Conservation (phyloP, 2,797 vertebrate genomes). For the Hoplostethus atlanticus region DNA sequence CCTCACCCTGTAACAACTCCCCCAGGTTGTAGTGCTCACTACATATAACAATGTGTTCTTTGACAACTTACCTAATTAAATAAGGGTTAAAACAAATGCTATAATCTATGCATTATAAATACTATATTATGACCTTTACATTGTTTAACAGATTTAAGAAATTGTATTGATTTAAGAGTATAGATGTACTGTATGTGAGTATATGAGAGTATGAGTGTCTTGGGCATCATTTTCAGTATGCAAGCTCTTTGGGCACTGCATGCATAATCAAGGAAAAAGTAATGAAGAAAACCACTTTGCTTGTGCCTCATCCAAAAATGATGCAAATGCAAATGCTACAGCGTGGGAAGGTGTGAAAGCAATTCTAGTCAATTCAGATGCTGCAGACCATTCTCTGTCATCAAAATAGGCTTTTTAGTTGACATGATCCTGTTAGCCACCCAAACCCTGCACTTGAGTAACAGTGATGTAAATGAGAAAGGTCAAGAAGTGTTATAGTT, state of each 20-base stretch:
- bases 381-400: constrained; percentile 46
- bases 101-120: constrained; percentile 13
- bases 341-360: constrained; percentile 75
- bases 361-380: constrained; percentile 62
- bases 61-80: neutral
- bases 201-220: constrained; percentile 16
- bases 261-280: constrained; percentile 57
- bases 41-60: neutral
- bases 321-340: constrained; percentile 59
- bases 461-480: constrained; percentile 46
- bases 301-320: constrained; percentile 57
- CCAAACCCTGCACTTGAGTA: constrained; percentile 35
- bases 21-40: neutral
- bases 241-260: constrained; percentile 45
- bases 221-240: constrained; percentile 31
- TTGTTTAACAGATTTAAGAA: constrained; percentile 15
- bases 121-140: constrained; percentile 22
- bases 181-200: neutral
- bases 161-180: constrained; percentile 2
- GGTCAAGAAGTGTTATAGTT: constrained; percentile 23
- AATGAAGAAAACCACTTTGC: constrained; percentile 41
- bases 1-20: neutral
- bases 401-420: constrained; percentile 62
- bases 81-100: neutral
- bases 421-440: constrained; percentile 59